These are phyloP conservation scores for Teleiodes luculella DNA, from an alignment of 2,888 invertebrate genomes.

Conservation along the genomic window DNA sequence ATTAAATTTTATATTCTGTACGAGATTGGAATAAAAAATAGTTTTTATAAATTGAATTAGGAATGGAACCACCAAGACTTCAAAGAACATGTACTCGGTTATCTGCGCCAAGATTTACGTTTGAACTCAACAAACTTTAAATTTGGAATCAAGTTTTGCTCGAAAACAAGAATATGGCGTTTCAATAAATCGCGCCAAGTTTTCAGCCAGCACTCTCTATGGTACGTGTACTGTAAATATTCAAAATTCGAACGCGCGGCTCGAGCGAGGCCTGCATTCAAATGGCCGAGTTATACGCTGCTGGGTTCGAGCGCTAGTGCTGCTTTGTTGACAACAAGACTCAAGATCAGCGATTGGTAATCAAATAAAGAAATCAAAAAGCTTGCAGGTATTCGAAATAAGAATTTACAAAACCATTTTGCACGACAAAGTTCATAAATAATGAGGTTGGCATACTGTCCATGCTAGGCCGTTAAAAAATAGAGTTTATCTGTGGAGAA, in stretches of 20 bases:
- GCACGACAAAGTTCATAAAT: too few species aligned
- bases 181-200: conserved; percentile 42
- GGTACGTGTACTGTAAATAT: conserved; percentile 50
- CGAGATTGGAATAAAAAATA: too few species aligned
- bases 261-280: conserved; percentile 54
- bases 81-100: not conserved
- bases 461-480: too few species aligned
- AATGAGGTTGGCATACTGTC: too few species aligned
- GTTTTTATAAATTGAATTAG: too few species aligned
- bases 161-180: conserved; percentile 20
- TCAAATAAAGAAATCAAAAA: too few species aligned
- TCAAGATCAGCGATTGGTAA: not conserved
- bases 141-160: conserved; percentile 9
- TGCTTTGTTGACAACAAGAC: conserved; percentile 5
- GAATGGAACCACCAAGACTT: too few species aligned
- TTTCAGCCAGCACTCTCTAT: conserved; percentile 38
- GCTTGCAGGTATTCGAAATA: too few species aligned
- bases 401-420: too few species aligned
- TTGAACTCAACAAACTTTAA: not conserved
- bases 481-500: too few species aligned
- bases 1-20: too few species aligned
- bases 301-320: conserved; percentile 23
- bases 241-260: conserved; percentile 44
- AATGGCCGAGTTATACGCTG: conserved; percentile 61
- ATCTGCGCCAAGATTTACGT: not conserved